Conservation (phyloP, 1,140 invertebrate genomes). For the Pseudomyrmex dendroicus region DNA sequence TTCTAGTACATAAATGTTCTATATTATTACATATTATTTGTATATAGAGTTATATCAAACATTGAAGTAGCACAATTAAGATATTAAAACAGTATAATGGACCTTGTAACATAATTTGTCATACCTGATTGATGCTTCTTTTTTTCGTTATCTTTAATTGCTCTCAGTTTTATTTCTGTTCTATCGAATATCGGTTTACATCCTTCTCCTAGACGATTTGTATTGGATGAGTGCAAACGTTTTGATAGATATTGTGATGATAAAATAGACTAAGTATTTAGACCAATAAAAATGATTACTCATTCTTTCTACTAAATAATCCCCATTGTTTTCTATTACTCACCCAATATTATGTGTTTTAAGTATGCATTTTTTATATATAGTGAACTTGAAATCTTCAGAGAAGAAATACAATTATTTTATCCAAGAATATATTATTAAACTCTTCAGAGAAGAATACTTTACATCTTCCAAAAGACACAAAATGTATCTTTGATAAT, state of each 20-base stretch:
- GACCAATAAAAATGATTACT: too few species aligned
- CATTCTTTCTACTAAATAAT: too few species aligned
- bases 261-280: too few species aligned
- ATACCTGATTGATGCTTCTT: constrained; percentile 48
- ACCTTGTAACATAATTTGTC: not conserved
- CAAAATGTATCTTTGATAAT: too few species aligned
- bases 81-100: not conserved
- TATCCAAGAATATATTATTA: too few species aligned
- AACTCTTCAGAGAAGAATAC: too few species aligned
- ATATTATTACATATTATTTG: not conserved
- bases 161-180: constrained; percentile 68
- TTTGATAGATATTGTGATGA: too few species aligned
- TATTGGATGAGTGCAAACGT: too few species aligned
- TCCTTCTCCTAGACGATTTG: constrained; percentile 70
- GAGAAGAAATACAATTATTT: too few species aligned
- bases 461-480: too few species aligned
- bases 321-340: too few species aligned
- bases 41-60: not conserved
- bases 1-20: not conserved
- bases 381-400: not conserved
- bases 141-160: constrained; percentile 26
- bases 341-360: not conserved
- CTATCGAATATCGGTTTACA: constrained; percentile 77
- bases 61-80: not conserved
- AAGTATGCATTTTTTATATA: not conserved